Evolutionary conservation across 2,888 invertebrate genomes (phyloP), one percentile per base, ranked within the genome.

Genomic region (Limnephilus auricula): DNA sequence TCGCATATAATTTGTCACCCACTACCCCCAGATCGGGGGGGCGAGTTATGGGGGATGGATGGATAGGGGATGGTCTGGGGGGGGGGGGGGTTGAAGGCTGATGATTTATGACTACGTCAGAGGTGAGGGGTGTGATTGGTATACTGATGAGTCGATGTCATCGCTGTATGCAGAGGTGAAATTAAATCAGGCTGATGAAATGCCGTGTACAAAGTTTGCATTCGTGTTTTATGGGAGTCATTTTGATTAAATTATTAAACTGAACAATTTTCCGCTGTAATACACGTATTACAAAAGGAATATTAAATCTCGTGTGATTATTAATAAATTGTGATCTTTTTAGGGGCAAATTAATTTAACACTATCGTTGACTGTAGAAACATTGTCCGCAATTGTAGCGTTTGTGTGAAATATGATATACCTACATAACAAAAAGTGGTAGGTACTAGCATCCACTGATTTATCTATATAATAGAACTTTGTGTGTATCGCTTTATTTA

Each of bases 91-190:
- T 18, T 85, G 85, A 85, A 78, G 78, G 65, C 65, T 87, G 87
- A 89, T 89, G 80, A 89, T 89, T 89, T 89, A 89, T 89, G 89
- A 50, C 82, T 80, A 88, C 85, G 92, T 91, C 89, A 87, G 89
- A 79, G 88, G 80, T 89, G 86, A 85, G 79, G 92, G 92, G 92
- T 90, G 92, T 91, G 91, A 92, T 92, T 92, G 91, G 90, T 89
- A 91, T 89, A 89, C 40, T 83, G 86, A 89, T 90, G 90, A 89
- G 90, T 89, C 90, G 89, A 83, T 90, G 80, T 87, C 84, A 50
- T 82, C 89, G 79, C 79, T 34, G 65, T 65, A 34, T 79, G 37
- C 89, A 89, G 80, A 89, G 89, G 79, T 79, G 45, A 89, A 45
- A 89, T 89, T 80, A 78, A 87, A 87, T 87, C 87, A 87, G 65